A percentile compares a stretch with the other conserved stretches of the same genome.
These are phyloP conservation scores for Pyralis farinalis DNA, from an alignment of 2,888 invertebrate species.

Conservation along the genomic window DNA sequence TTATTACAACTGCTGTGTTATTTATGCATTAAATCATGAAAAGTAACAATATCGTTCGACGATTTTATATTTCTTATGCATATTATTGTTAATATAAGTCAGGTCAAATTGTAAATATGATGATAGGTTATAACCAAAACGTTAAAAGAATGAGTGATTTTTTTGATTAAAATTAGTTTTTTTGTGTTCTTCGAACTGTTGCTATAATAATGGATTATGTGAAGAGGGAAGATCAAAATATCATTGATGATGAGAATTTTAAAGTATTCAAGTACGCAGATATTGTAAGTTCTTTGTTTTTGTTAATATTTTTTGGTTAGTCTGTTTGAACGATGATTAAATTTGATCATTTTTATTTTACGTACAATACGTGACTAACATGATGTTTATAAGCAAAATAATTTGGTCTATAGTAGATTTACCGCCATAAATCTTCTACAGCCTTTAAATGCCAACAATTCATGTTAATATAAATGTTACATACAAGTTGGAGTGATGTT, in stretches of 20 bases:
- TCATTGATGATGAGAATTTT: slow-evolving; percentile 61
- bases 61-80: not conserved
- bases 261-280: slow-evolving; percentile 53
- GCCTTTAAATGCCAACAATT: too few relatives aligned
- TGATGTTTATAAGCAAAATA: too few relatives aligned
- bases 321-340: too few relatives aligned
- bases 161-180: slow-evolving; percentile 18
- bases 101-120: slow-evolving; percentile 30
- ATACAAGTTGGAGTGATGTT: too few relatives aligned
- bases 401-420: too few relatives aligned
- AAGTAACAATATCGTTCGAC: not conserved
- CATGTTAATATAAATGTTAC: too few relatives aligned
- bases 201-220: slow-evolving; percentile 60
- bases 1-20: slow-evolving; percentile 24
- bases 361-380: too few relatives aligned
- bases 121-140: slow-evolving; percentile 54
- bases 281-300: slow-evolving; percentile 49
- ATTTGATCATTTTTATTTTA: too few relatives aligned
- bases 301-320: slow-evolving; percentile 8
- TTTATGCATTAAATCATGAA: not conserved
- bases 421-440: too few relatives aligned
- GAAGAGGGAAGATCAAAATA: slow-evolving; percentile 62
- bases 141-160: slow-evolving; percentile 30
- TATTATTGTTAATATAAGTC: slow-evolving; percentile 27
- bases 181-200: slow-evolving; percentile 9